Base-by-base conservation (phyloP, 2,888 invertebrate genomes). In the Ophioninae sp. region DNA sequence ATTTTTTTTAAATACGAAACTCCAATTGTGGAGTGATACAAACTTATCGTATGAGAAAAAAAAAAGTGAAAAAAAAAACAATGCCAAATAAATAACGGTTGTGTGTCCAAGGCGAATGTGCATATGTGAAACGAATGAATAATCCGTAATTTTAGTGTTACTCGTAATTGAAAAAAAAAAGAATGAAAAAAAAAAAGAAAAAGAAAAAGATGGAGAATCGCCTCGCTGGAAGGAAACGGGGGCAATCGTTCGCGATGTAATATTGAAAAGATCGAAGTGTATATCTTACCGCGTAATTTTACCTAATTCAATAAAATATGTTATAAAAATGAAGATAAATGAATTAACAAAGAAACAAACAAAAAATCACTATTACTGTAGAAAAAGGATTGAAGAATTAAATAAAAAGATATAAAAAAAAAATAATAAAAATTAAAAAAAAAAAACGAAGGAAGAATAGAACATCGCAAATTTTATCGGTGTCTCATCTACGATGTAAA, bases 11-110 rank as follows among this genome's bases (percentile, higher is more conserved):
- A 77, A 76, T 50, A 69, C 39, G 73, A 37, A 62, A 70, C 37
- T 41, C 39, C 65, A 23, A 41, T 72, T 56, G 70, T 78, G 20
- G 68, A 69, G 74, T 69, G 67, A 70, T 57, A 56, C 20, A 23
- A 69, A 21, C 72, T 61, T 76, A 56, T 69, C 68, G 76, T 72
- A 77, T 79, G 81, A 81, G 8, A 59, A 59, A 39, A 57, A 61
- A 68, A 72, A 62, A 6, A 37, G 21, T 57, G 17, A 41, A 77
- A 59, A 64, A 64, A 68, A 23, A 69, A 83, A 77, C 44, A 61
- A 83, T 83, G 85, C 82, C 85, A 84, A 84, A 84, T 84, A 61
- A 84, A 84, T 81, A 76, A 81, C 68, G 81, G 72, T 84, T 81
- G 84, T 79, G 84, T 81, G 81, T 73, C 72, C 76, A 79, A 69